phyloP scores from a whole-genome alignment of 23 tunicate species.

The Styela clava region DNA sequence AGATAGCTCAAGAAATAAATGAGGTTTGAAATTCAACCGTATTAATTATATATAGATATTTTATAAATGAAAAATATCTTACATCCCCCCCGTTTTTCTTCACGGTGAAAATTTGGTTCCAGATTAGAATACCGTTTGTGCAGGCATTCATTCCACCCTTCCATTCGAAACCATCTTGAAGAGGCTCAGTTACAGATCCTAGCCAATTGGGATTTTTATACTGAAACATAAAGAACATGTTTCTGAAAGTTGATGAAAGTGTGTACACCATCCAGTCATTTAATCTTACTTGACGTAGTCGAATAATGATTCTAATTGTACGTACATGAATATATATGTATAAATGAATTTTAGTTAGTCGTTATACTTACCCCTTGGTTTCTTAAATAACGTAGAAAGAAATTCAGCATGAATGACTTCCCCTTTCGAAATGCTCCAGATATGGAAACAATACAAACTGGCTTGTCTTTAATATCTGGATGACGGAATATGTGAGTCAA shows the following conservation, averaged over 20 bases:
- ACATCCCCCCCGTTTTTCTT: constrained; percentile 36
- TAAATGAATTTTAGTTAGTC: too few species aligned
- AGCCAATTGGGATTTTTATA: constrained; percentile 35
- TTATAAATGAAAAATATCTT: too few species aligned
- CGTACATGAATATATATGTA: too few species aligned
- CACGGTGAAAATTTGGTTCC: constrained; percentile 62
- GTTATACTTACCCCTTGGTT: neutral
- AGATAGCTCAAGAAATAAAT: neutral
- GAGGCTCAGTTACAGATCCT: constrained; percentile 35
- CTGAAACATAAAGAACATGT: neutral
- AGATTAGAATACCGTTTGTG: constrained; percentile 77
- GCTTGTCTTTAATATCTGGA: neutral
- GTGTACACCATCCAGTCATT: too few species aligned
- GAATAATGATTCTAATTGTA: too few species aligned
- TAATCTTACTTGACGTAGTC: too few species aligned
- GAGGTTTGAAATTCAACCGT: neutral
- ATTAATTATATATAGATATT: too few species aligned
- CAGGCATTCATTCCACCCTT: constrained; percentile 66
- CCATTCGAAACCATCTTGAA: constrained; percentile 69
- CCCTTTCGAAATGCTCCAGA: neutral
- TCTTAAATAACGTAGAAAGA: neutral
- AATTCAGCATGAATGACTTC: neutral
- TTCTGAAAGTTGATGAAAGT: too few species aligned
- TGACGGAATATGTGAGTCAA: neutral
- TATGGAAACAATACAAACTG: neutral